These are phyloP conservation scores for Panurus biarmicus DNA, from an alignment of 2,113 vertebrate species.

Conservation along the genomic window DNA sequence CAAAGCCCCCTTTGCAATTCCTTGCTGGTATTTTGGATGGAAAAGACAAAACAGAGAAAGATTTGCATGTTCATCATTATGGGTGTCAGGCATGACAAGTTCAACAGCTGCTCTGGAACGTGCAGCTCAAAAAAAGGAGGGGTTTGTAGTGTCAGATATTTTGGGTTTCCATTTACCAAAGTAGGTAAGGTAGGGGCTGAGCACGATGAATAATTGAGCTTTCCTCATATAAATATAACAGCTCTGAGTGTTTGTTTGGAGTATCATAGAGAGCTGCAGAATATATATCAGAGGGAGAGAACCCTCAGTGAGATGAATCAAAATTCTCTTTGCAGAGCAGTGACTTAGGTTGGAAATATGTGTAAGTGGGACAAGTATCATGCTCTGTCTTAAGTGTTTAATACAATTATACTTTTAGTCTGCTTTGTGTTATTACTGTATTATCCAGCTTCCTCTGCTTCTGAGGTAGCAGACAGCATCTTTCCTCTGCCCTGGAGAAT, in stretches of 20 bases:
- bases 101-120: background rate
- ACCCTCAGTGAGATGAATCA: background rate
- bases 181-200: background rate
- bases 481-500: background rate
- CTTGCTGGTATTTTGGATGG: background rate
- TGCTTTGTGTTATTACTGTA: background rate
- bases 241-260: background rate
- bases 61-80: accelerated
- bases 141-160: background rate
- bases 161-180: background rate
- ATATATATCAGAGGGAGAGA: background rate
- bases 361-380: background rate
- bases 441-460: background rate
- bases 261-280: background rate
- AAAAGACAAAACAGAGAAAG: background rate
- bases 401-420: background rate
- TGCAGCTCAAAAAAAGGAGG: background rate
- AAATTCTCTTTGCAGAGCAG: background rate
- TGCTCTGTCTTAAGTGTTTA: background rate
- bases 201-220: background rate
- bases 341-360: background rate
- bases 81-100: background rate
- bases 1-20: background rate
- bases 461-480: background rate
- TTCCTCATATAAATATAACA: background rate